Evolutionary conservation across 2,888 invertebrate genomes (phyloP).

Genomic region (Drosophila vallismaia): DNA sequence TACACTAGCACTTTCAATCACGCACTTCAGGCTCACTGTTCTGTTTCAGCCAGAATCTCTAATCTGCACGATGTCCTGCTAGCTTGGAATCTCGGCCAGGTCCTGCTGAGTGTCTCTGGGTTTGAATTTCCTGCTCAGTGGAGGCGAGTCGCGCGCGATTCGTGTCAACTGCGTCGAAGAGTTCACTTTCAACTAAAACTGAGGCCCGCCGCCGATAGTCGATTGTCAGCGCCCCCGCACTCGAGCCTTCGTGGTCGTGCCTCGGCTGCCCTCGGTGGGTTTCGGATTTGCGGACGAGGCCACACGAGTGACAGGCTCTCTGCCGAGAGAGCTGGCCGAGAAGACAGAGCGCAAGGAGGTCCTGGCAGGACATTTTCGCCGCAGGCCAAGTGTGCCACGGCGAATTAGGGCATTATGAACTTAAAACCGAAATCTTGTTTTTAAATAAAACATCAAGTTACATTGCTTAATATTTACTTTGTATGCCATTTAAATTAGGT

Average conservation of each 20-base stretch:
- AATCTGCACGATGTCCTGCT: slow-evolving; percentile 12
- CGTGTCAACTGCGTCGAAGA: slow-evolving; percentile 83
- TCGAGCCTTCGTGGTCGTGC: slow-evolving; percentile 31
- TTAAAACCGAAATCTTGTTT: not conserved
- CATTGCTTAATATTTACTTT: not conserved
- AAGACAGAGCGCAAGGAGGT: slow-evolving; percentile 2
- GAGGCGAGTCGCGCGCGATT: slow-evolving; percentile 76
- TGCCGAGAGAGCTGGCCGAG: slow-evolving; percentile 5
- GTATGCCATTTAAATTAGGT: not conserved
- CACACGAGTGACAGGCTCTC: slow-evolving; percentile 3
- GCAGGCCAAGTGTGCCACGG: slow-evolving; percentile 31
- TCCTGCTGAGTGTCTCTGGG: slow-evolving; percentile 22
- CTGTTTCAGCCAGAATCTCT: slow-evolving; percentile 25
- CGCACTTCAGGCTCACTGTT: slow-evolving; percentile 15
- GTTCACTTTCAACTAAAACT: slow-evolving; percentile 84
- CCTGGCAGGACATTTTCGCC: slow-evolving; percentile 20
- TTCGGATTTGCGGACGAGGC: slow-evolving; percentile 24
- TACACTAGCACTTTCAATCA: slow-evolving; percentile 22
- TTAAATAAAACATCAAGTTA: not conserved
- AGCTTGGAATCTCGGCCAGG: slow-evolving; percentile 2
- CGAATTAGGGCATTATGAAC: slow-evolving; percentile 33
- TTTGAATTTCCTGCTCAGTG: slow-evolving; percentile 7
- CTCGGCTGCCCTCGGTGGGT: slow-evolving; percentile 35
- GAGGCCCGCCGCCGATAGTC: slow-evolving; percentile 51
- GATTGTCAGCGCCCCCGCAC: slow-evolving; percentile 34